Percentiles rank a stretch among this genome's conserved stretches.
Evolutionary conservation across 1,140 invertebrate genomes (phyloP).

Genomic region (Zaprionus vittiger): DNA sequence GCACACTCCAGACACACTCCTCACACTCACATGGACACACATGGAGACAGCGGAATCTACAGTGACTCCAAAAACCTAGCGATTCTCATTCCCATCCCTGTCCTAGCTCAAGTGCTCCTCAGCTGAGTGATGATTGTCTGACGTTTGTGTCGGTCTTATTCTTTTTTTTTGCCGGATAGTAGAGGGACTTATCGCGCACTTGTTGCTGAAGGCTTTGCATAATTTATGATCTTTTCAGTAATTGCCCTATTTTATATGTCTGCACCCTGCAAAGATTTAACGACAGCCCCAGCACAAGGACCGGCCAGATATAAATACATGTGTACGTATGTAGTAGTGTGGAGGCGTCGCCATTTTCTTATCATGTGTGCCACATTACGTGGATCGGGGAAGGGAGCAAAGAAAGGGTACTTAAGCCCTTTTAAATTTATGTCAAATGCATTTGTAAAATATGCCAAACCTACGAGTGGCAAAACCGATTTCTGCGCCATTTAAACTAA

Average conservation of each 20-base stretch:
- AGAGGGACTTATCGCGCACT: conserved; percentile 63
- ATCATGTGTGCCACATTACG: conserved; percentile 55
- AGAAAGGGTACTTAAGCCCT: conserved; percentile 62
- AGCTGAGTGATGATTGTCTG: conserved; percentile 75
- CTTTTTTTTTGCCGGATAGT: neutral
- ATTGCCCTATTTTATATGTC: conserved; percentile 80
- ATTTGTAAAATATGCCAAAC: conserved; percentile 81
- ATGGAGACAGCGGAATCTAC: conserved; percentile 1
- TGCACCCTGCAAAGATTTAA: conserved; percentile 65
- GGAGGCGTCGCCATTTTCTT: conserved; percentile 47
- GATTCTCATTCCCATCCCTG: conserved; percentile 23
- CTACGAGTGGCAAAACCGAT: conserved; percentile 77
- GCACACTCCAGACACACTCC: conserved; percentile 37
- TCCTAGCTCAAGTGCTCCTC: conserved; percentile 53
- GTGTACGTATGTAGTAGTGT: conserved; percentile 20
- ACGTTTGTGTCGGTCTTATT: conserved; percentile 23
- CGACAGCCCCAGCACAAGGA: neutral
- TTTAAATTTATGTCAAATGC: conserved; percentile 82
- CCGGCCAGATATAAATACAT: neutral
- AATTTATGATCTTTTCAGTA: conserved; percentile 78
- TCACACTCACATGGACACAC: neutral
- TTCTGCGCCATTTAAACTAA: conserved; percentile 71
- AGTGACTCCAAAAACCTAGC: conserved; percentile 27
- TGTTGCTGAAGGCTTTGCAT: conserved; percentile 74
- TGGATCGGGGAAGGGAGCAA: conserved; percentile 7